These are phyloP conservation scores for Eospalax fontanierii DNA, from an alignment of 2,797 vertebrate genomes.

Conservation along the genomic window DNA sequence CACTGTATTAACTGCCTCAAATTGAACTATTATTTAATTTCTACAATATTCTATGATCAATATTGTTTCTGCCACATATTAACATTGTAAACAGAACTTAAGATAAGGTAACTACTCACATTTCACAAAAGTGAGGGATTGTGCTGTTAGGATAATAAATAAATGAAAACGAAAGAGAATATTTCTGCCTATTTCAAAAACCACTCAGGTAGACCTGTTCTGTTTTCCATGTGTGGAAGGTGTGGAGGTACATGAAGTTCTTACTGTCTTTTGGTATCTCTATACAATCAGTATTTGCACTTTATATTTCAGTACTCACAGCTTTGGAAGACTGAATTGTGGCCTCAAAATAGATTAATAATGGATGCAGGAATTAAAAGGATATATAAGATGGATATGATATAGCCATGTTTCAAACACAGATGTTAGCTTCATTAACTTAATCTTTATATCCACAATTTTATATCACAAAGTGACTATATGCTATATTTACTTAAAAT, in stretches of 20 bases:
- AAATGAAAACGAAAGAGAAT: not conserved
- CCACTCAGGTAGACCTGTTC: not conserved
- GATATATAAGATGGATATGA: no score
- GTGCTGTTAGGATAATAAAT: not conserved
- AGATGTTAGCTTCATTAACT: not conserved
- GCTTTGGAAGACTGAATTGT: not conserved
- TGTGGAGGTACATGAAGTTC: not conserved
- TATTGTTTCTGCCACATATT: not conserved
- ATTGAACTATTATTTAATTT: not conserved
- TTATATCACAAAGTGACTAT: not conserved
- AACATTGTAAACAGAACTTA: constrained; percentile 17
- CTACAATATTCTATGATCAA: not conserved
- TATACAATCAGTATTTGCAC: not conserved
- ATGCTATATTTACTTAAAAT: not conserved
- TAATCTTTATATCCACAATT: not conserved
- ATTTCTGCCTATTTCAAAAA: constrained; percentile 3
- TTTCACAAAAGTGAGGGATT: not conserved
- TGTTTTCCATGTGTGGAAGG: constrained; percentile 3
- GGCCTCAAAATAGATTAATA: not conserved
- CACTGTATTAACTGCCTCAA: not conserved
- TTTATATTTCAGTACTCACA: not conserved
- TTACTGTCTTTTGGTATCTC: not conserved
- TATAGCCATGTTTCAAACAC: not conserved
- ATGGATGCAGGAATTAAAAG: not conserved
- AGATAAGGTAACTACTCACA: not conserved